Evolutionary conservation across 2,888 invertebrate species (phyloP).

Genomic region (Scaptomyza caliginosa): DNA sequence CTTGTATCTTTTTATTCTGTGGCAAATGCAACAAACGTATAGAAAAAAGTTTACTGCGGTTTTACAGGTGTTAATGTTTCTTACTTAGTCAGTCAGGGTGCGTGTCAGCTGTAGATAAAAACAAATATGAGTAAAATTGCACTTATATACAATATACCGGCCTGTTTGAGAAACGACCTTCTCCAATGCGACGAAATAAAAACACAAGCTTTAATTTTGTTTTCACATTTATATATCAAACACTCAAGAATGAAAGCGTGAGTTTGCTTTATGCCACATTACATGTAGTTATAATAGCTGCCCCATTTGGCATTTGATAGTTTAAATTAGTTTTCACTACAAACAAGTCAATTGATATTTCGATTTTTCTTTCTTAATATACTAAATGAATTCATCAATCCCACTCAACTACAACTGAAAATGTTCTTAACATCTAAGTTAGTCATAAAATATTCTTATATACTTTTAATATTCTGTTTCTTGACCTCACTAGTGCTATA

Average conservation of each 20-base stretch:
- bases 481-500: not conserved
- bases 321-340: constrained; percentile 31
- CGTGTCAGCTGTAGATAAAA: constrained; percentile 63
- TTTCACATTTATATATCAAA: constrained; percentile 75
- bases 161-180: not conserved
- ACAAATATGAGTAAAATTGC: constrained; percentile 23
- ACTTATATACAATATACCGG: not conserved
- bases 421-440: constrained; percentile 44
- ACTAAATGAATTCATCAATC: constrained; percentile 11
- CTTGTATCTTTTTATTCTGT: constrained; percentile 47
- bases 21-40: constrained; percentile 53
- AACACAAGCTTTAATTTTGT: constrained; percentile 30
- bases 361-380: constrained; percentile 10
- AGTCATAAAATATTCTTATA: constrained; percentile 31
- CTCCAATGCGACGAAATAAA: constrained; percentile 15
- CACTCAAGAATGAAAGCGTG: constrained; percentile 55
- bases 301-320: constrained; percentile 40
- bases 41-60: constrained; percentile 42
- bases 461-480: not conserved
- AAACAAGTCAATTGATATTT: constrained; percentile 42
- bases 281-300: constrained; percentile 33
- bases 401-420: constrained; percentile 33
- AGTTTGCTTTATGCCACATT: constrained; percentile 39
- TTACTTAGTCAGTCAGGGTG: constrained; percentile 51
- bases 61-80: constrained; percentile 73